Percentiles rank a stretch among this genome's conserved stretches.
Evolutionary conservation across 2,888 invertebrate species (phyloP).

Genomic region (Netelia melanura): DNA sequence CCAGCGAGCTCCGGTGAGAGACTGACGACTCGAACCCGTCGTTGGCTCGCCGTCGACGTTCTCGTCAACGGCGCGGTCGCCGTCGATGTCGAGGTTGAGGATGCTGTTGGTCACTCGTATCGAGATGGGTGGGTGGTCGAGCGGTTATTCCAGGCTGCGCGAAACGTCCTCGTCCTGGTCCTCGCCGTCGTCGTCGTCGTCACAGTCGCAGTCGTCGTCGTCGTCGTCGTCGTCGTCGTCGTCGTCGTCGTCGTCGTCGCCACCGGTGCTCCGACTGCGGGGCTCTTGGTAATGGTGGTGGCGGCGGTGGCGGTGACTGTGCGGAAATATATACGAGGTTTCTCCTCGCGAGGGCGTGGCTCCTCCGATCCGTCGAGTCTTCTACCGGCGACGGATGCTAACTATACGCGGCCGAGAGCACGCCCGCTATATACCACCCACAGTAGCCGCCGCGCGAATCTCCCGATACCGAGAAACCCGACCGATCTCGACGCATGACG

Average conservation of each 20-base stretch:
- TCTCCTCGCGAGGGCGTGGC: constrained; percentile 82
- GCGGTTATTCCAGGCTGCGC: constrained; percentile 64
- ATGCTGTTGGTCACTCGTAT: constrained; percentile 19
- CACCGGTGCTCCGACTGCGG: constrained; percentile 73
- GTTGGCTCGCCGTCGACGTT: constrained; percentile 7
- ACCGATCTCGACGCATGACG: too few relatives aligned
- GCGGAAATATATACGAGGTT: constrained; percentile 70
- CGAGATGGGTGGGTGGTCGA: constrained; percentile 65
- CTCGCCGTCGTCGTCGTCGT: constrained; percentile 70
- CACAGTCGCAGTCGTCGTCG: constrained; percentile 73
- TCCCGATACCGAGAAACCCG: too few relatives aligned
- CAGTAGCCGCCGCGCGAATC: too few relatives aligned
- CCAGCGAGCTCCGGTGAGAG: constrained; percentile 52
- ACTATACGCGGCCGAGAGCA: not conserved
- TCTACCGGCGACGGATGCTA: constrained; percentile 37
- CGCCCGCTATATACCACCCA: too few relatives aligned
- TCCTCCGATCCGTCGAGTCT: constrained; percentile 70
- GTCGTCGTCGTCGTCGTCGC: constrained; percentile 74
- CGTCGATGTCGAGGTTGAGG: constrained; percentile 32
- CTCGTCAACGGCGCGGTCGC: constrained; percentile 16
- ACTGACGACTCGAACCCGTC: constrained; percentile 60
- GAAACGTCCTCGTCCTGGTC: constrained; percentile 62
- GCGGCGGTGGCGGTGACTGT: constrained; percentile 65
- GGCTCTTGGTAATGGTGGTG: constrained; percentile 4
- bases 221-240: constrained; percentile 74